Base-by-base conservation (phyloP, 2,888 invertebrate species). In the Melitaea athalia region DNA sequence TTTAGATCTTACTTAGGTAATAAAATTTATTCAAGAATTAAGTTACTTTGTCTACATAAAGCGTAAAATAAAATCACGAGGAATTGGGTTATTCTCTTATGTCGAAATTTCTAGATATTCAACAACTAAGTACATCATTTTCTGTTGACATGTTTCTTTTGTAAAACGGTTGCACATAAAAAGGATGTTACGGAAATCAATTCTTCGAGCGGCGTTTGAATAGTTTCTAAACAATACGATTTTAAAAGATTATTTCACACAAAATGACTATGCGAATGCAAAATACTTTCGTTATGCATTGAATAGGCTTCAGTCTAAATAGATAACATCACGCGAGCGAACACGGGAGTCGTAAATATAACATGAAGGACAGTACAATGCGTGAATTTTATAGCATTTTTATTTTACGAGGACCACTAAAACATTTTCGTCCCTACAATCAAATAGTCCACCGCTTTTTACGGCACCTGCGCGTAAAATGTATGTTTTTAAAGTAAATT, bases 321-420 rank as follows among this genome's bases (percentile, higher is more conserved):
- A 71, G 72, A 71, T 69, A 74, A 69, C 64, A 72, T 69, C 66
- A 79, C 77, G 73, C 77, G 73, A 79, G 75, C 76, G 76, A 38
- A 63, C 76, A 73, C 72, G 61, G 55, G 50, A 74, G 76, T 78
- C 81, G 78, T 88, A 87, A 87, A 88, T 85, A 82, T 78, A 85
- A 80, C 82, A 81, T 80, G 80, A 79, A 81, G 76, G 76, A 72
- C 72, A 77, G 80, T 78, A 88, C 88, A 89, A 88, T 86, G 87
- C 86, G 85, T 85, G 85, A 86, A 85, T 87, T 90, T 91, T 86
- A 90, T 87, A 84, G 77, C 84, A 78, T 83, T 89, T 85, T 89
- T 85, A 88, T 89, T 91, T 91, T 89, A 91, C 87, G 88, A 87
- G 75, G 64, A 74, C 75, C 86, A 84, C 85, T 89, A 90, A 89